phyloP scores from a whole-genome alignment of 2,797 vertebrate genomes.

The Etheostoma nigrum region DNA sequence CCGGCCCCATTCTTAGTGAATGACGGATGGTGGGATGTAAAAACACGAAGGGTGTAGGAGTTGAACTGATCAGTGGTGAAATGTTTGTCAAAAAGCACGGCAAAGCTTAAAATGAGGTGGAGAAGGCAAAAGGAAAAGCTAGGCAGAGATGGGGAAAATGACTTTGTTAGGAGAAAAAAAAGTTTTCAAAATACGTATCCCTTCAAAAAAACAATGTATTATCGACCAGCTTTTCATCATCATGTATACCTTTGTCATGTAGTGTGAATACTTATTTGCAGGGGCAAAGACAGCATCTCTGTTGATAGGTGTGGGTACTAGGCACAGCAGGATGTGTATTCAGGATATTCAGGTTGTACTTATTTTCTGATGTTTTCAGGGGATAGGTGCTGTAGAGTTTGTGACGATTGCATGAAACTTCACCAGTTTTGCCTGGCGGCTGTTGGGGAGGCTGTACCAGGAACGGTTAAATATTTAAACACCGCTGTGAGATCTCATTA shows the following conservation, averaged over 20 bases:
- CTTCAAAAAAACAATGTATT: slow-evolving; percentile 73
- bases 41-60: slow-evolving; percentile 64
- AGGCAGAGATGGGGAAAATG: slow-evolving; percentile 36
- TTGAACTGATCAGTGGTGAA: slow-evolving; percentile 66
- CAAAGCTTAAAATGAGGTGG: slow-evolving; percentile 46
- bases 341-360: slow-evolving; percentile 70
- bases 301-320: slow-evolving; percentile 62
- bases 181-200: slow-evolving; percentile 63
- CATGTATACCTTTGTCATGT: slow-evolving; percentile 68
- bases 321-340: slow-evolving; percentile 68
- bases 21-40: slow-evolving; percentile 70
- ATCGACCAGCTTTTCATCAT: slow-evolving; percentile 75
- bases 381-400: slow-evolving; percentile 64
- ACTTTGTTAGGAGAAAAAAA: slow-evolving; percentile 32
- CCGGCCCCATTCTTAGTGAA: slow-evolving; percentile 53
- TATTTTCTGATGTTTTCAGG: slow-evolving; percentile 76
- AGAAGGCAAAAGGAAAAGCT: slow-evolving; percentile 41
- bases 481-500: slow-evolving; percentile 87
- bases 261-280: slow-evolving; percentile 63
- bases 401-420: slow-evolving; percentile 76
- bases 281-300: slow-evolving; percentile 51
- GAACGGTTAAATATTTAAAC: slow-evolving; percentile 90
- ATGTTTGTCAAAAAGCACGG: slow-evolving; percentile 61
- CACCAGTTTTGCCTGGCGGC: slow-evolving; percentile 79
- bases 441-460: slow-evolving; percentile 81